Conservation (phyloP, 2,113 vertebrate genomes). For the Cromileptes altivelis region DNA sequence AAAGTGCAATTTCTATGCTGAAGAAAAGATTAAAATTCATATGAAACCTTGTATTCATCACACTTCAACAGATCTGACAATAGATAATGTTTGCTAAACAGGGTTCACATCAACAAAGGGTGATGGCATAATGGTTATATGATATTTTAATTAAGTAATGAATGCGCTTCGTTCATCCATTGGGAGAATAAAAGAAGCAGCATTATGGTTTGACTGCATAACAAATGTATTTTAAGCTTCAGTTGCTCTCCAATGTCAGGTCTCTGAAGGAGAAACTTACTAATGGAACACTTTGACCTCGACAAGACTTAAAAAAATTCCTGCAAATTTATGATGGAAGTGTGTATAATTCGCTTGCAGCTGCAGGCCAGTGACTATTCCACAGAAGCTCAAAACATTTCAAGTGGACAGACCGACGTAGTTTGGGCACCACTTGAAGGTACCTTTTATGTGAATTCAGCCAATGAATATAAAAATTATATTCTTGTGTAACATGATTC, state of each 20-base stretch:
- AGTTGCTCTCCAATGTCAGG: not conserved
- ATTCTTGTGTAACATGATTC: not conserved
- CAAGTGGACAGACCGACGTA: not conserved
- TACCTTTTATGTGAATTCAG: not conserved
- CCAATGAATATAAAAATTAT: not conserved
- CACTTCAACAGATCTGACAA: not conserved
- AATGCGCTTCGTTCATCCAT: not conserved
- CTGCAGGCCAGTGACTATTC: not conserved
- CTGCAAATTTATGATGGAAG: not conserved
- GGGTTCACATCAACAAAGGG: constrained; percentile 1
- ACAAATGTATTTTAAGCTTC: not conserved
- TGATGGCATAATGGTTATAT: not conserved
- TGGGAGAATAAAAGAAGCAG: not conserved
- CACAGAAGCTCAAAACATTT: not conserved
- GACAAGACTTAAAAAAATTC: not conserved
- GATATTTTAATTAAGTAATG: constrained; percentile 4
- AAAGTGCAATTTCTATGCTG: not conserved
- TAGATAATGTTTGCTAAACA: not conserved
- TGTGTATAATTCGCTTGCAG: not conserved
- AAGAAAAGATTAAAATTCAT: not conserved
- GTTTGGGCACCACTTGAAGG: not conserved
- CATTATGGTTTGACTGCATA: constrained; percentile 7
- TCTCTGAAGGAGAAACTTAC: not conserved
- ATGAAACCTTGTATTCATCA: not conserved
- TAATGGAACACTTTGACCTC: not conserved